Percentiles rank a stretch among this genome's conserved stretches.
Conservation (phyloP, 1,140 invertebrate species). For the Drosophila mojavensis region DNA sequence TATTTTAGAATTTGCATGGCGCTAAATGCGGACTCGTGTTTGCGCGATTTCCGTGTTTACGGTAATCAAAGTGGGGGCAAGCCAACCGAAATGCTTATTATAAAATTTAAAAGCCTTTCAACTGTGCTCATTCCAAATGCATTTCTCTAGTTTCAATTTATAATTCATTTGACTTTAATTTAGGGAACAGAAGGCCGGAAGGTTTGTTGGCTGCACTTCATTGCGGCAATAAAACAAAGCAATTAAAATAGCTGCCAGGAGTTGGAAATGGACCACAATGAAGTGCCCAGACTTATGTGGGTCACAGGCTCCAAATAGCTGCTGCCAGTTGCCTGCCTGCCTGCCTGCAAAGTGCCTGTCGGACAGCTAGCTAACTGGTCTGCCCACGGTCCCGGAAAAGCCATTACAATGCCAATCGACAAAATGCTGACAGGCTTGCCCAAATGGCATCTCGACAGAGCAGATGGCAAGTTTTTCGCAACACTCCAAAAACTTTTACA, state of each 20-base stretch:
- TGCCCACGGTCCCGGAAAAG: conserved; percentile 31
- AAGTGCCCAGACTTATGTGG: conserved; percentile 57
- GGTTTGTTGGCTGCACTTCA: conserved; percentile 17
- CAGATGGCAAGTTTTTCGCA: conserved; percentile 36
- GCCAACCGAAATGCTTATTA: not conserved
- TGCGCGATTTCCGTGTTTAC: conserved; percentile 58
- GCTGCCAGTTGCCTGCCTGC: conserved; percentile 50
- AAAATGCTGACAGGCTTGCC: conserved; percentile 62
- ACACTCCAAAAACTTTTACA: conserved; percentile 47
- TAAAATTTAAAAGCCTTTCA: conserved; percentile 7
- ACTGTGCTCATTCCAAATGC: conserved; percentile 4
- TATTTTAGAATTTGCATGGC: conserved; percentile 63
- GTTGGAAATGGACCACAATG: conserved; percentile 15
- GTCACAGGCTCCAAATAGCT: conserved; percentile 61
- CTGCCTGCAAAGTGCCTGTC: conserved; percentile 10
- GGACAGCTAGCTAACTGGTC: not conserved
- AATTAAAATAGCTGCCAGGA: conserved; percentile 68
- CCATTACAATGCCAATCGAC: conserved; percentile 74
- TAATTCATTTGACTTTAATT: conserved; percentile 24
- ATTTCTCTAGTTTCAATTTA: conserved; percentile 13
- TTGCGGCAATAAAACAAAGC: conserved; percentile 61
- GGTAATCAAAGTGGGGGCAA: conserved; percentile 22
- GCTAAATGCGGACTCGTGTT: conserved; percentile 52
- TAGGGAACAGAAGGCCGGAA: not conserved
- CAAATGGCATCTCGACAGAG: conserved; percentile 18